These are phyloP conservation scores for Agapostemon virescens DNA, from an alignment of 2,888 invertebrate genomes.

Conservation along the genomic window DNA sequence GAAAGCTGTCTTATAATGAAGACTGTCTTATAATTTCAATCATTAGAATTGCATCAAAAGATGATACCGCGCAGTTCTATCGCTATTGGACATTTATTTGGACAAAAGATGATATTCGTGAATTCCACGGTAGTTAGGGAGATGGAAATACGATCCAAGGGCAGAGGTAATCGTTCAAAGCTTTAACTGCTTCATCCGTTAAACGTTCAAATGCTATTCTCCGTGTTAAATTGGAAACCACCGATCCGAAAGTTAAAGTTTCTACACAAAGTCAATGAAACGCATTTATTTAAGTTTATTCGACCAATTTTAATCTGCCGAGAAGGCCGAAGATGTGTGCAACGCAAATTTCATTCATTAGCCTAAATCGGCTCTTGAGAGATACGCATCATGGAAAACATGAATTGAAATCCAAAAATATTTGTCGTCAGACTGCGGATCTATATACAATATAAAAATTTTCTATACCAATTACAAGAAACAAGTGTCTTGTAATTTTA, in stretches of 20 bases:
- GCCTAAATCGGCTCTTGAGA: no score
- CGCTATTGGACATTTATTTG: slow-evolving; percentile 13
- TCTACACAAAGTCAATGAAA: no score
- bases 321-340: background rate
- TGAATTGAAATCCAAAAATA: no score
- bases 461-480: no score
- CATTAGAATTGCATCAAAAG: no score
- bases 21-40: background rate
- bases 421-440: no score
- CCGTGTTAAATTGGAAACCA: slow-evolving; percentile 3
- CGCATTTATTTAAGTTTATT: no score
- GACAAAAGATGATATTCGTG: background rate
- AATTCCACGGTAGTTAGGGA: slow-evolving; percentile 4
- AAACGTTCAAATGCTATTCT: slow-evolving; percentile 34
- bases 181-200: slow-evolving; percentile 45
- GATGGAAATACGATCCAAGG: slow-evolving; percentile 1
- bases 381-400: no score
- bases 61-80: background rate
- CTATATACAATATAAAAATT: no score
- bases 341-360: slow-evolving; percentile 11
- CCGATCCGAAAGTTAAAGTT: background rate
- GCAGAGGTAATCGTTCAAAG: slow-evolving; percentile 24
- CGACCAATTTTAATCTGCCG: slow-evolving; percentile 21
- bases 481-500: no score
- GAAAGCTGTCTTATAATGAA: background rate